Conservation (phyloP, 2,797 vertebrate species). For the Calcarius lapponicus region DNA sequence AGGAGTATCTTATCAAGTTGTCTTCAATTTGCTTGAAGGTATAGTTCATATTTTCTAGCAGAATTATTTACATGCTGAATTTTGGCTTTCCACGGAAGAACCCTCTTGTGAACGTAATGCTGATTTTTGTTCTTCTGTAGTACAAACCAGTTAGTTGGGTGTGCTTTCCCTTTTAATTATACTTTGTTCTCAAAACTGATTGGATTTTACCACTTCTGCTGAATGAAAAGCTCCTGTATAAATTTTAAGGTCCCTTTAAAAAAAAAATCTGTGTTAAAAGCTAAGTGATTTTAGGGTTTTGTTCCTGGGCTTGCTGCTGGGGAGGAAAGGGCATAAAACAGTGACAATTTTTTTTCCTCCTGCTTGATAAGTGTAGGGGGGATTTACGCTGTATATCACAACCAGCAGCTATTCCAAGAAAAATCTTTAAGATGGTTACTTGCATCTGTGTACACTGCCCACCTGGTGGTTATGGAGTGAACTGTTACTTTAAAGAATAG, state of each 20-base stretch:
- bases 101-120: background rate
- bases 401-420: conserved; percentile 65
- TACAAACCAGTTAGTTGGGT: background rate
- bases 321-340: background rate
- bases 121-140: background rate
- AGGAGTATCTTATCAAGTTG: background rate
- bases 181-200: background rate
- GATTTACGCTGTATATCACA: conserved; percentile 40
- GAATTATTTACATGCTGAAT: background rate
- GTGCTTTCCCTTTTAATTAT: background rate
- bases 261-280: background rate
- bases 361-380: background rate
- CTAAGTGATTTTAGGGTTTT: background rate
- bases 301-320: background rate
- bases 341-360: background rate
- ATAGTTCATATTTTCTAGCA: background rate
- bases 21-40: background rate
- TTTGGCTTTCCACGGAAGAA: background rate
- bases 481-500: conserved; percentile 98
- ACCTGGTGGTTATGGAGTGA: conserved; percentile 95
- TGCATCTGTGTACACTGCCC: conserved; percentile 92
- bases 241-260: background rate
- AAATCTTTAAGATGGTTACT: conserved; percentile 79
- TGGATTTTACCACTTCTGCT: background rate
- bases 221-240: background rate